Evolutionary conservation across 1,140 invertebrate species (phyloP).

Genomic region (Sycophaga agraensis): DNA sequence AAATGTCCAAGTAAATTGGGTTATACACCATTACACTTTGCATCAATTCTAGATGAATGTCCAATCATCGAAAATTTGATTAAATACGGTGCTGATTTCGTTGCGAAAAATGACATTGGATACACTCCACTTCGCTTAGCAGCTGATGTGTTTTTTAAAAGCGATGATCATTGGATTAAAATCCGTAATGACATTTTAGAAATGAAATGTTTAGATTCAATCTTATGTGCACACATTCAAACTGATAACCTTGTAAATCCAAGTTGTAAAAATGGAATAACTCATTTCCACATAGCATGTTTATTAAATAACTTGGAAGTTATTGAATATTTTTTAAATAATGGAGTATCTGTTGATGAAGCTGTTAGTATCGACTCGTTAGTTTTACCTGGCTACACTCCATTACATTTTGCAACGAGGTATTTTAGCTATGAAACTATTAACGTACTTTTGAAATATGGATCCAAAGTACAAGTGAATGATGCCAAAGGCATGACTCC

Average conservation of each 20-base stretch:
- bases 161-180: not conserved
- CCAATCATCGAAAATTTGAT: not conserved
- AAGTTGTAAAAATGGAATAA: not conserved
- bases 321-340: not conserved
- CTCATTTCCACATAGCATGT: conserved; percentile 6
- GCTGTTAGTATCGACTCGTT: not conserved
- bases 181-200: not conserved
- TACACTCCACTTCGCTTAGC: not conserved
- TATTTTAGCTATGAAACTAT: not conserved
- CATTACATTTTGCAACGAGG: not conserved
- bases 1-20: not conserved
- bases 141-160: not conserved
- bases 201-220: too few relatives aligned
- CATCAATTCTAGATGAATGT: not conserved
- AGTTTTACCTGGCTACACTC: not conserved
- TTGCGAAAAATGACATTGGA: not conserved
- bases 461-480: not conserved
- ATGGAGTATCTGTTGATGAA: not conserved
- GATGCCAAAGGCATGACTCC: not conserved
- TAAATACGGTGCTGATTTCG: not conserved
- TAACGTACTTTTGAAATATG: not conserved
- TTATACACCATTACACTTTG: not conserved
- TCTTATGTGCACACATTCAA: not conserved
- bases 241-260: not conserved
- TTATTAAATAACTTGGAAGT: not conserved